phyloP scores from a whole-genome alignment of 2,888 invertebrate genomes.

The Periphyllus acericola region DNA sequence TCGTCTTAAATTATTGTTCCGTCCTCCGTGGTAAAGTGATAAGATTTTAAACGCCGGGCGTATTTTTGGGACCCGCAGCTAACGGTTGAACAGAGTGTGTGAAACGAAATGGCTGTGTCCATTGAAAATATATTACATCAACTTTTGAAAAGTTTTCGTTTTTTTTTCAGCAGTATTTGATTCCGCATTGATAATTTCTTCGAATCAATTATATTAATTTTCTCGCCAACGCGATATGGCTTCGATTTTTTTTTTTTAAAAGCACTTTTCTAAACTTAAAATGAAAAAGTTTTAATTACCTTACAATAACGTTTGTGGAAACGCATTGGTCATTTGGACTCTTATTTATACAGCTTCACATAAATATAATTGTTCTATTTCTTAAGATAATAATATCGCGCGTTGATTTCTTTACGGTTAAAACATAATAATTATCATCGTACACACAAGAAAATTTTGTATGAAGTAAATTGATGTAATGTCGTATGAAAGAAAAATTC shows the following conservation, averaged over 20 bases:
- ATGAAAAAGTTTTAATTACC: conserved; percentile 8
- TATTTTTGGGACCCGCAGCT: background rate
- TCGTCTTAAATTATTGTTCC: background rate
- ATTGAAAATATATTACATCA: background rate
- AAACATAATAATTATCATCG: too few species aligned
- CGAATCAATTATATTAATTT: background rate
- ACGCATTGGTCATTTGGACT: background rate
- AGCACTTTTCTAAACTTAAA: background rate
- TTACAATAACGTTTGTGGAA: background rate
- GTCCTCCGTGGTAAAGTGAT: background rate
- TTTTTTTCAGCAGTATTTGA: background rate
- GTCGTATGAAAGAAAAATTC: too few species aligned
- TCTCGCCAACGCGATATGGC: background rate
- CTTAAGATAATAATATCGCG: too few species aligned
- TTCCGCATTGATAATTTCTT: background rate
- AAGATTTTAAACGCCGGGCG: background rate
- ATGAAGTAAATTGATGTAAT: too few species aligned
- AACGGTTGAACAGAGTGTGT: background rate
- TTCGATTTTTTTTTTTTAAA: background rate
- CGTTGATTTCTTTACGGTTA: too few species aligned
- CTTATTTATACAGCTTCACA: too few species aligned
- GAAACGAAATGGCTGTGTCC: background rate
- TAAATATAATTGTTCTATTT: too few species aligned
- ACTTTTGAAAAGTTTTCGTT: background rate
- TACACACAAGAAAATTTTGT: too few species aligned